Conservation (phyloP, 2,113 vertebrate species). For the Okapia johnstoni region DNA sequence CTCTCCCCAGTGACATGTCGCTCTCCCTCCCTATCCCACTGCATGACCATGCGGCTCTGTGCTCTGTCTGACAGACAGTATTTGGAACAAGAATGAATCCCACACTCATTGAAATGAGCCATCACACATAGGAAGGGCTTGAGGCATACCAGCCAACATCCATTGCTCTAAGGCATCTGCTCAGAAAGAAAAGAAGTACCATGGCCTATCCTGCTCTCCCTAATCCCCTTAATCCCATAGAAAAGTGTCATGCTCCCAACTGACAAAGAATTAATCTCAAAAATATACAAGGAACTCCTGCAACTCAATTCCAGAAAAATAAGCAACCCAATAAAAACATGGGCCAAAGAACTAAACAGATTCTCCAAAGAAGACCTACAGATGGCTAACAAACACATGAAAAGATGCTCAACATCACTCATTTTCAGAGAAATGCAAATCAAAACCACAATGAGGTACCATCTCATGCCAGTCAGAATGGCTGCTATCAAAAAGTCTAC, state of each 20-base stretch:
- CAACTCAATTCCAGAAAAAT: neutral
- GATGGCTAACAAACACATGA: neutral
- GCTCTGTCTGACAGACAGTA: neutral
- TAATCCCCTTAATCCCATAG: neutral
- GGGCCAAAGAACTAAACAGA: neutral
- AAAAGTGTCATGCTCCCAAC: neutral
- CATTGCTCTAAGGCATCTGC: neutral
- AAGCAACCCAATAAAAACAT: accelerated
- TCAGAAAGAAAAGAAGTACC: neutral
- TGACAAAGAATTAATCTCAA: neutral
- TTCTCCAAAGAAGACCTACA: neutral
- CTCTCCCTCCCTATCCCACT: neutral
- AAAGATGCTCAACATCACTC: neutral
- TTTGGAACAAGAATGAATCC: neutral
- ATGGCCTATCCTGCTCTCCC: neutral
- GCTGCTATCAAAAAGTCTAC: neutral
- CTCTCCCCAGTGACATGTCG: accelerated
- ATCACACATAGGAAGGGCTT: neutral
- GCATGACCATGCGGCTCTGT: neutral
- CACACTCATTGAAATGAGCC: neutral
- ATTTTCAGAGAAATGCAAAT: neutral
- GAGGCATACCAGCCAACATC: neutral
- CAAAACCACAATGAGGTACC: neutral
- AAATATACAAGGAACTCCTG: neutral
- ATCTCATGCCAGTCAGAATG: neutral